Conservation (phyloP, 2,113 vertebrate species). For the Egretta garzetta region DNA sequence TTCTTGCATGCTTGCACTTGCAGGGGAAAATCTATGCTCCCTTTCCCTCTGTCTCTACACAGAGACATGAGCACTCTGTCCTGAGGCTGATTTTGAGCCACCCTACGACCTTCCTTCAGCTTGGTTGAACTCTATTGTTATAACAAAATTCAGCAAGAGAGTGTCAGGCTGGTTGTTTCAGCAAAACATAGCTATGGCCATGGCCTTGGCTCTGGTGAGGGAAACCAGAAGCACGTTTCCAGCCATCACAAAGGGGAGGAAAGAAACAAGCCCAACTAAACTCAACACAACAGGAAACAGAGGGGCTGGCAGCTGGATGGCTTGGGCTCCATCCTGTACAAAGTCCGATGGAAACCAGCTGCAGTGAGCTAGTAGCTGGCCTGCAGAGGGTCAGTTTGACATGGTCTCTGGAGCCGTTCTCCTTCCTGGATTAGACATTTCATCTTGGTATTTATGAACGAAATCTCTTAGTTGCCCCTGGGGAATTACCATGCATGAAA, state of each 20-base stretch:
- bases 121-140: not conserved
- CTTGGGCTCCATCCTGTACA: not conserved
- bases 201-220: not conserved
- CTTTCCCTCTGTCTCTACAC: not conserved
- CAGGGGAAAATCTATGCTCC: not conserved
- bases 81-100: not conserved
- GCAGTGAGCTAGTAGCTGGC: not conserved
- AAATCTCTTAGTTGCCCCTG: not conserved
- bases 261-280: not conserved
- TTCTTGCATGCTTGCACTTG: not conserved
- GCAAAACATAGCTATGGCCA: not conserved
- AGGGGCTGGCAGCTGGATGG: not conserved
- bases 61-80: not conserved
- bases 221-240: not conserved
- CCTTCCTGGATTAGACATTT: not conserved
- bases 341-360: not conserved
- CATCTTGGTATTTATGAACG: not conserved
- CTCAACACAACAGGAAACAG: conserved; percentile 40
- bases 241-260: not conserved
- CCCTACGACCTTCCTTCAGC: not conserved
- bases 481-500: not conserved
- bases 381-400: not conserved
- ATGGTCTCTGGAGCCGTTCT: not conserved
- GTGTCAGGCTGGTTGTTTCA: not conserved
- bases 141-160: not conserved